Conservation (phyloP, 2,888 invertebrate species). For the Trachelus tabidus region DNA sequence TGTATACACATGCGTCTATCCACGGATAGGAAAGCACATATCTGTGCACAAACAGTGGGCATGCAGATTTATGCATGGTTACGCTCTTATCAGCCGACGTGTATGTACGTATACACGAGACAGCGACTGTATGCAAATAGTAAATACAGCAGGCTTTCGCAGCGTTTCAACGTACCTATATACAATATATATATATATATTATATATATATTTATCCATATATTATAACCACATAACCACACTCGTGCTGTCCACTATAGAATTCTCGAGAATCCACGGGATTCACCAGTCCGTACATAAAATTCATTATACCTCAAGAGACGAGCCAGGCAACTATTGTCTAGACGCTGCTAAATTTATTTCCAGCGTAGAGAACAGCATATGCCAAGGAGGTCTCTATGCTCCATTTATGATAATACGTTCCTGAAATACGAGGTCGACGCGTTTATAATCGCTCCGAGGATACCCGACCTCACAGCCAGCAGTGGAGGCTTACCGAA, state of each 20-base stretch:
- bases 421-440: neutral
- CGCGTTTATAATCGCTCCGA: neutral
- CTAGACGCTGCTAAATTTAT: neutral
- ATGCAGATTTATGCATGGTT: neutral
- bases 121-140: neutral
- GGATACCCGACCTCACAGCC: neutral
- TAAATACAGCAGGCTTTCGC: neutral
- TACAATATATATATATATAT: too few relatives aligned
- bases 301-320: neutral
- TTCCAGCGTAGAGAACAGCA: neutral
- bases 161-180: neutral
- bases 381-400: neutral
- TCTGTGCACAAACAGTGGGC: neutral
- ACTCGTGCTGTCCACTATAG: neutral
- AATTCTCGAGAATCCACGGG: neutral
- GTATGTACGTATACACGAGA: neutral
- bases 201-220: neutral
- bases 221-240: neutral
- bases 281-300: neutral
- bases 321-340: neutral
- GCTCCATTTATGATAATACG: neutral
- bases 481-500: neutral
- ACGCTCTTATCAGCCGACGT: neutral
- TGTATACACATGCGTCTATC: constrained; percentile 17
- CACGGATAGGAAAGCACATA: constrained; percentile 17